phyloP scores from a whole-genome alignment of 2,888 invertebrate species.

The Sphinx pinastri region DNA sequence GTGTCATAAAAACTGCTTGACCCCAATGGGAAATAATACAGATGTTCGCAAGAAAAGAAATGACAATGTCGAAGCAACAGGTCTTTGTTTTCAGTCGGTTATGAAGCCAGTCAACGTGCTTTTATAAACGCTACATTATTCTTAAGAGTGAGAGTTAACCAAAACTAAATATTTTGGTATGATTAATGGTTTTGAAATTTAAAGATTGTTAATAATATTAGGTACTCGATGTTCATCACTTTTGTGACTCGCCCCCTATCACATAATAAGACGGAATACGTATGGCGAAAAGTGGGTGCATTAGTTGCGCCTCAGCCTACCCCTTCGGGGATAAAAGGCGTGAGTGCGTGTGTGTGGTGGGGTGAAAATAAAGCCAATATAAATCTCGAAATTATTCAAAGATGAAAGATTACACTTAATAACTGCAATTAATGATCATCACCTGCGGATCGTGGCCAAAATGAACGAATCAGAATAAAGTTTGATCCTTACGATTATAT shows the following conservation, averaged over 20 bases:
- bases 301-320: background rate
- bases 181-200: no score
- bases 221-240: background rate
- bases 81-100: constrained; percentile 37
- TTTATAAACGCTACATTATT: no score
- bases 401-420: no score
- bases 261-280: background rate
- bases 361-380: no score
- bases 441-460: no score
- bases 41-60: constrained; percentile 42
- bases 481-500: no score
- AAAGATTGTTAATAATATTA: background rate
- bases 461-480: no score
- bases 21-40: constrained; percentile 38
- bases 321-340: background rate
- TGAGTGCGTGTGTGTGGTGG: no score
- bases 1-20: constrained; percentile 28
- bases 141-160: no score
- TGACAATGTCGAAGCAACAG: constrained; percentile 49
- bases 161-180: no score
- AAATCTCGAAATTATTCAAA: no score
- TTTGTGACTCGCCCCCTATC: background rate
- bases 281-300: background rate
- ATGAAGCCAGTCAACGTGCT: background rate
- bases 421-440: no score